Evolutionary conservation across 2,113 vertebrate species (phyloP), one percentile per base, ranked within the genome.

Genomic region (Nettapus auritus): DNA sequence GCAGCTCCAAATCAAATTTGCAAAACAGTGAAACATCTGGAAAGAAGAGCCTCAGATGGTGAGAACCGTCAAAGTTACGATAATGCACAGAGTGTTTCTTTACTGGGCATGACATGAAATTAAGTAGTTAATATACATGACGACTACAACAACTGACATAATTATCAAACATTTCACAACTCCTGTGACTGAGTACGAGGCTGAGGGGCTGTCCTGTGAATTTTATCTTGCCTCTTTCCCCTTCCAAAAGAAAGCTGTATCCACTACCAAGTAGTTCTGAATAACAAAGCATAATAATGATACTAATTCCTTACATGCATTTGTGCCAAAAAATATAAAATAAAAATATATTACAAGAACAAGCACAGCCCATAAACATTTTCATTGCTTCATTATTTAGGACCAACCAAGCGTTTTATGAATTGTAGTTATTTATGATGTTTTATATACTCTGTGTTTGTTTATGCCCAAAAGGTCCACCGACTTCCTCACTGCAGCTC

Each of bases 371-470:
- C 40, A 82, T 82, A 90, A 95, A 95, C 21, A 33, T 90, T 89
- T 94, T 90, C 74, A 92, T 31, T 87, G 75, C 31, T 93, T 88
- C 77, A 68, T 95, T 94, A 86, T 93, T 94, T 90, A 94, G 77
- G 53, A 77, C 64, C 40, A 97, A 81, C 36, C 56, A 93, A 92
- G 81, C 38, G 0, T 95, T 95, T 95, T 94, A 94, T 63, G 83
- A 95, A 94, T 82, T 80, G 57, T 11, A 85, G 46, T 79, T 87
- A 82, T 77, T 90, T 82, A 88, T 62, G 23, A 68, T 36, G 16
- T 40, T 92, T 89, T 78, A 85, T 57, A 64, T 19, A 75, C 10
- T 52, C 34, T 20, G 21, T 56, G 44, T 75, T 84, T 89, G 56
- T 85, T 96, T 64, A 89, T 57, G 78, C n/a, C 52, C 82, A 78